A percentile compares a stretch with the other conserved stretches of the same genome.
These are phyloP conservation scores for Pelagia noctiluca DNA, from an alignment of 30 jellyfish, hydroid and myxozoan genomes.

Conservation along the genomic window DNA sequence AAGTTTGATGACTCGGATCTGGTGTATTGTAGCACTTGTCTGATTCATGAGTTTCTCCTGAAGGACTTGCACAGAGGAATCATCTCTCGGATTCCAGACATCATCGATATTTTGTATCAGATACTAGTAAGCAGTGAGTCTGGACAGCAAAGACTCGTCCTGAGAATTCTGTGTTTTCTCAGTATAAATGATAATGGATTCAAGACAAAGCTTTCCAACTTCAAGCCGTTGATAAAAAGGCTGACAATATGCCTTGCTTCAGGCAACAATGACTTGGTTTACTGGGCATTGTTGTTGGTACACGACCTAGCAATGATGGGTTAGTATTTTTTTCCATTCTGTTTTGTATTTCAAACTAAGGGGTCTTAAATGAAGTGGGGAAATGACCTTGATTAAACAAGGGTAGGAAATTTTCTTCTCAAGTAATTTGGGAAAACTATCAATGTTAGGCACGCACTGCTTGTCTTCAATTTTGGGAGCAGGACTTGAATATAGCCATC, in stretches of 20 bases:
- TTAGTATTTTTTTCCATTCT: slow-evolving; percentile 12
- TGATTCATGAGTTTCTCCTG: slow-evolving; percentile 79
- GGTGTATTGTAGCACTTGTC: slow-evolving; percentile 80
- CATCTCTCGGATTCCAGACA: slow-evolving; percentile 74
- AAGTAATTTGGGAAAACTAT: too few species aligned
- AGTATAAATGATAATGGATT: slow-evolving; percentile 70
- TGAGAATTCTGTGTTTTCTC: slow-evolving; percentile 77
- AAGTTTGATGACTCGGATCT: slow-evolving; percentile 89
- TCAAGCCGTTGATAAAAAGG: slow-evolving; percentile 72
- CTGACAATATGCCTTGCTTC: slow-evolving; percentile 87
- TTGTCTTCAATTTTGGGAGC: too few species aligned
- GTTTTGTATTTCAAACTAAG: too few species aligned
- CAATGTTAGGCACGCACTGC: too few species aligned
- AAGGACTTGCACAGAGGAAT: slow-evolving; percentile 66
- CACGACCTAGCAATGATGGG: slow-evolving; percentile 91
- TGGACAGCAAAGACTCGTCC: slow-evolving; percentile 70
- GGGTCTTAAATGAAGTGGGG: too few species aligned
- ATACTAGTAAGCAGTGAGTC: slow-evolving; percentile 81
- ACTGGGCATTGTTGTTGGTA: slow-evolving; percentile 83
- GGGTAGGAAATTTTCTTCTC: too few species aligned
- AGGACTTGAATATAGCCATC: too few species aligned
- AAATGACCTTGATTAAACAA: too few species aligned
- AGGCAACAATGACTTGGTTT: slow-evolving; percentile 73
- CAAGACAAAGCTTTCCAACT: slow-evolving; percentile 47
- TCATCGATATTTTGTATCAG: slow-evolving; percentile 71